phyloP scores from a whole-genome alignment of 2,888 invertebrate species.

The Serrognathus titanus region DNA sequence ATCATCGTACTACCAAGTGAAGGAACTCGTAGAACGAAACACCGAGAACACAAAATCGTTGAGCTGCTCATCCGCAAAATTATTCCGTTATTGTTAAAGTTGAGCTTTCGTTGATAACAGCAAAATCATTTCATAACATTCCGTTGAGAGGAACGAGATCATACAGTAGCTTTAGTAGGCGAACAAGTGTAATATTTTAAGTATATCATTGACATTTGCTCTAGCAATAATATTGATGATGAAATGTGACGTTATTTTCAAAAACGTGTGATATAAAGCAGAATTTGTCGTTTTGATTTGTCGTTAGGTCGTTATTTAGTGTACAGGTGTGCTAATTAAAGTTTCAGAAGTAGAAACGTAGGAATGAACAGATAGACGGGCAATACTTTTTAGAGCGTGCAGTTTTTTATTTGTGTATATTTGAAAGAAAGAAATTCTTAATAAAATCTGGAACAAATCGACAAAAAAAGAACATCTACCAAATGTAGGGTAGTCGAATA shows the following conservation, averaged over 20 bases:
- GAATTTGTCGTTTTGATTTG: constrained; percentile 15
- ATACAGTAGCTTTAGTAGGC: constrained; percentile 16
- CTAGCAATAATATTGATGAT: constrained; percentile 52
- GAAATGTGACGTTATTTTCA: constrained; percentile 20
- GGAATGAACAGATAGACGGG: not conserved
- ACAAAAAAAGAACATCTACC: constrained; percentile 13
- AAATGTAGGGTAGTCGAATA: constrained; percentile 27
- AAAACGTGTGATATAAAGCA: constrained; percentile 38
- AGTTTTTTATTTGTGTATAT: constrained; percentile 5
- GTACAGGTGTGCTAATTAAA: constrained; percentile 18
- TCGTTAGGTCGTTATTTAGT: constrained; percentile 20
- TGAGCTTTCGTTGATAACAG: constrained; percentile 21
- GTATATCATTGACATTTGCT: constrained; percentile 38
- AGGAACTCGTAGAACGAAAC: not conserved
- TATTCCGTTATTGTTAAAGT: constrained; percentile 28
- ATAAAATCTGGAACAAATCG: constrained; percentile 2
- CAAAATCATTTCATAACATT: constrained; percentile 8
- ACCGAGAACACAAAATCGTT: constrained; percentile 3
- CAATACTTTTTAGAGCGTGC: not conserved
- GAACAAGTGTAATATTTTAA: constrained; percentile 15
- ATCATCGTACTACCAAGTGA: constrained; percentile 6
- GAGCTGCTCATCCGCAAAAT: constrained; percentile 20
- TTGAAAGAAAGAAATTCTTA: not conserved
- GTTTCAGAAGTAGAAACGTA: not conserved
- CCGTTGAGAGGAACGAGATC: not conserved